phyloP scores from a whole-genome alignment of 2,797 vertebrate species.

The Micromesistius poutassou region DNA sequence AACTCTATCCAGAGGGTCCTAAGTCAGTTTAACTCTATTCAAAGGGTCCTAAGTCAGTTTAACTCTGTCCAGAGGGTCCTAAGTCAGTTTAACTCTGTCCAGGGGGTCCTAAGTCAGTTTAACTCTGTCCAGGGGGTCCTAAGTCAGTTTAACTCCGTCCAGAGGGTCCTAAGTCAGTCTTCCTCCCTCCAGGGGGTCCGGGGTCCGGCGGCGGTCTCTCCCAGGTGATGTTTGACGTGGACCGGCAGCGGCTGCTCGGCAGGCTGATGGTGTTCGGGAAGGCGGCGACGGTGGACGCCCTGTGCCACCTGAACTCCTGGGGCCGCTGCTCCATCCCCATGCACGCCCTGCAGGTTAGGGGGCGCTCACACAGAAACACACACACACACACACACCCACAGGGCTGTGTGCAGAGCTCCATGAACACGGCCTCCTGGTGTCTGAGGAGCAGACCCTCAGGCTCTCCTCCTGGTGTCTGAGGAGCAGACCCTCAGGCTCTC shows the following conservation, averaged over 20 bases:
- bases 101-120: not conserved
- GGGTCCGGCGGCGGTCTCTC: slow-evolving; percentile 68
- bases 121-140: not conserved
- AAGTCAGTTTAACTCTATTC: too few species aligned
- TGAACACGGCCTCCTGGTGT: too few species aligned
- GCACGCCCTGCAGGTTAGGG: slow-evolving; percentile 86
- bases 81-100: too few species aligned
- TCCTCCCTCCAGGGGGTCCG: not conserved
- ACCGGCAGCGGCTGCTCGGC: slow-evolving; percentile 87
- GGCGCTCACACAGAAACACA: not conserved
- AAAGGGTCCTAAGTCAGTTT: not conserved
- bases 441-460: too few species aligned
- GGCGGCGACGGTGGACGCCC: slow-evolving; percentile 81
- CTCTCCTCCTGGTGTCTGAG: too few species aligned
- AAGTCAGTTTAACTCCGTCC: not conserved
- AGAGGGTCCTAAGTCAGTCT: not conserved
- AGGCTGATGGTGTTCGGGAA: slow-evolving; percentile 90
- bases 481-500: too few species aligned
- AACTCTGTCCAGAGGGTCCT: too few species aligned
- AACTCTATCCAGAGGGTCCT: not conserved
- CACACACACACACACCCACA: not conserved
- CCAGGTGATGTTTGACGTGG: slow-evolving; percentile 83
- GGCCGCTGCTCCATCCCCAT: slow-evolving; percentile 91
- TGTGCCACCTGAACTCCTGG: slow-evolving; percentile 93
- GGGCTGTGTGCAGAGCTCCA: not conserved